phyloP scores from a whole-genome alignment of 1,140 invertebrate genomes.

The Drosophila ogumai region DNA sequence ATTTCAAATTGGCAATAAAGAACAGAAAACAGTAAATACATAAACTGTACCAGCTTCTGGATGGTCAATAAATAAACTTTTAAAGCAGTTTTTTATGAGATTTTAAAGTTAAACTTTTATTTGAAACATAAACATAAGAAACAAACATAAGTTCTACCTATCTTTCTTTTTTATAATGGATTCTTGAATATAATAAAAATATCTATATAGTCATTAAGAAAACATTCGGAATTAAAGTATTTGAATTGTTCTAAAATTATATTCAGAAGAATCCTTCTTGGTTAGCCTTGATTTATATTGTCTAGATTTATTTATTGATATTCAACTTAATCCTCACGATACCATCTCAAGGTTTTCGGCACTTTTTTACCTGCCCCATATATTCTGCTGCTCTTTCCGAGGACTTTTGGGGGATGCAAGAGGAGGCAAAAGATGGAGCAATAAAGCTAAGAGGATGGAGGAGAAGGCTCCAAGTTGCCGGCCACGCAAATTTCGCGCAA shows the following conservation, averaged over 20 bases:
- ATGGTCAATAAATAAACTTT: neutral
- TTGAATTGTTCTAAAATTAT: neutral
- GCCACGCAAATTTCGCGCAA: conserved; percentile 61
- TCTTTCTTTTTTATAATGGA: neutral
- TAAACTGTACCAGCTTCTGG: neutral
- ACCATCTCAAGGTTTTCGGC: conserved; percentile 24
- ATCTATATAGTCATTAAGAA: neutral
- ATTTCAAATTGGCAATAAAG: neutral
- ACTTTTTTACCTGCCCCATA: conserved; percentile 49
- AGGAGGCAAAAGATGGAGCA: conserved; percentile 1
- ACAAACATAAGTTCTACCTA: neutral
- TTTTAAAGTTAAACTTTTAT: neutral
- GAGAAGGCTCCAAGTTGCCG: conserved; percentile 12
- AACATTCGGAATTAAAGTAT: neutral
- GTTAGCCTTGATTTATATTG: neutral
- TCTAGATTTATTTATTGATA: conserved; percentile 11
- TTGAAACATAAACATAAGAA: no score
- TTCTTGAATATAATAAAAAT: no score
- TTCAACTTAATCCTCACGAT: conserved; percentile 31
- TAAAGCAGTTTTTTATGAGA: neutral
- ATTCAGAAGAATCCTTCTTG: neutral
- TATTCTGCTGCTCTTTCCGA: neutral
- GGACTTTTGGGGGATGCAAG: neutral
- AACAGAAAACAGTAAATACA: neutral
- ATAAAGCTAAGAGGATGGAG: conserved; percentile 17